These are phyloP conservation scores for Dromius quadrimaculatus DNA, from an alignment of 2,888 invertebrate genomes.

Conservation along the genomic window DNA sequence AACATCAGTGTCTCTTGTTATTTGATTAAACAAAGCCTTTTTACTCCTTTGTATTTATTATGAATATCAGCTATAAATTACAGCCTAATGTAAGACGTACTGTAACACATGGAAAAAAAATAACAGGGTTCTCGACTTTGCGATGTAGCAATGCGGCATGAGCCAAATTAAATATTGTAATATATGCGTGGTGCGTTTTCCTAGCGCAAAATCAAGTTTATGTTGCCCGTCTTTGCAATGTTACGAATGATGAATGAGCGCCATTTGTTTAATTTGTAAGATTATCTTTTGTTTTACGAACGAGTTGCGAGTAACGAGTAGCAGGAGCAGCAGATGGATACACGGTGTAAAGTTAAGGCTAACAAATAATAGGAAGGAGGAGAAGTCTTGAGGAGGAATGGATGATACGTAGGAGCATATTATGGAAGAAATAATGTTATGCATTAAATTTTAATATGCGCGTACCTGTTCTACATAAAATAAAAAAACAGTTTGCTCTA, in stretches of 20 bases:
- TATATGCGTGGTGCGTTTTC: constrained; percentile 48
- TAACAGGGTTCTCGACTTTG: no score
- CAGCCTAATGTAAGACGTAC: no score
- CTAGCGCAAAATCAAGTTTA: constrained; percentile 49
- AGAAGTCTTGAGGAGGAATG: no score
- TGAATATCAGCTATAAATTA: no score
- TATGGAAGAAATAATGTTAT: not conserved
- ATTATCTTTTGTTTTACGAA: constrained; percentile 45
- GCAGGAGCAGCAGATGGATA: not conserved
- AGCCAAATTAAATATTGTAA: constrained; percentile 50
- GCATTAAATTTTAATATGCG: no score
- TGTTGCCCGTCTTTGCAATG: constrained; percentile 40
- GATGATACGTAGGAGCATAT: not conserved
- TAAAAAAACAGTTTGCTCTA: no score
- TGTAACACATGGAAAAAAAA: no score
- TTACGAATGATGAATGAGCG: constrained; percentile 44
- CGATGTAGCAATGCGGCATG: constrained; percentile 38
- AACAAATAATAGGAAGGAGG: not conserved
- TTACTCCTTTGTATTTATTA: no score
- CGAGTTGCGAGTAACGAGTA: constrained; percentile 2
- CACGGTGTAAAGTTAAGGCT: not conserved
- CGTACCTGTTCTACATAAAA: no score
- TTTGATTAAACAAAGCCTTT: no score
- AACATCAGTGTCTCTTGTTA: no score
- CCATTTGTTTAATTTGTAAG: constrained; percentile 43